phyloP scores from a whole-genome alignment of 1,140 invertebrate genomes.

The Steinernema feltiae region DNA sequence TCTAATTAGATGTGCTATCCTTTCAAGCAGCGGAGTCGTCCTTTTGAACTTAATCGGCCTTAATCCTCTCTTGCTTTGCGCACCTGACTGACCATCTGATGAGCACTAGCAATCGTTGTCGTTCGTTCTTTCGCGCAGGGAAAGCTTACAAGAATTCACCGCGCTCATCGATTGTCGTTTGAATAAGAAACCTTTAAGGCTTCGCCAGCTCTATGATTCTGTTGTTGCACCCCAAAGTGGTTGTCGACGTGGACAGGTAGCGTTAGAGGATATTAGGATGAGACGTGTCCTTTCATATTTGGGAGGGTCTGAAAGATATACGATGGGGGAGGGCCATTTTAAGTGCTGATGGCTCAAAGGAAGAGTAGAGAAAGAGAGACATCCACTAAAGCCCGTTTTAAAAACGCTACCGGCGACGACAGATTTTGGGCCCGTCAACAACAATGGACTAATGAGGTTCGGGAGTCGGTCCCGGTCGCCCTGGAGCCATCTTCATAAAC shows the following conservation, averaged over 20 bases:
- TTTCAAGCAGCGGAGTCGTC: background rate
- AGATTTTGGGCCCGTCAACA: slow-evolving; percentile 12
- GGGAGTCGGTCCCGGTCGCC: slow-evolving; percentile 6
- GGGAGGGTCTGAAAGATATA: background rate
- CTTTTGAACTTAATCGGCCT: background rate
- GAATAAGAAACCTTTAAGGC: background rate
- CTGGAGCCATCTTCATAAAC: slow-evolving; percentile 15
- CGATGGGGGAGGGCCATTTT: slow-evolving; percentile 12
- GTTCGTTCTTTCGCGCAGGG: background rate
- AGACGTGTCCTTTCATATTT: background rate
- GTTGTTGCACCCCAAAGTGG: background rate
- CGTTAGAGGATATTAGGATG: background rate
- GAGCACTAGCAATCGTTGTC: background rate
- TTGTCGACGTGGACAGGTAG: background rate
- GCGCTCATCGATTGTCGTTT: background rate
- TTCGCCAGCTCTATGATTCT: background rate
- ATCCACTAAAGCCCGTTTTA: slow-evolving; percentile 6
- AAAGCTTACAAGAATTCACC: background rate
- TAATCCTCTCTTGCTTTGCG: background rate
- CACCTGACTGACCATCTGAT: too few relatives aligned
- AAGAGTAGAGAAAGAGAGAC: slow-evolving; percentile 14
- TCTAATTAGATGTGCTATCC: too few relatives aligned
- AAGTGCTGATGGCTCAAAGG: background rate
- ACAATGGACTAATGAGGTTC: slow-evolving; percentile 15
- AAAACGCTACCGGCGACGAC: slow-evolving; percentile 14